These are phyloP conservation scores for Tetrapedia diversipes DNA, from an alignment of 2,888 invertebrate species.

Conservation along the genomic window DNA sequence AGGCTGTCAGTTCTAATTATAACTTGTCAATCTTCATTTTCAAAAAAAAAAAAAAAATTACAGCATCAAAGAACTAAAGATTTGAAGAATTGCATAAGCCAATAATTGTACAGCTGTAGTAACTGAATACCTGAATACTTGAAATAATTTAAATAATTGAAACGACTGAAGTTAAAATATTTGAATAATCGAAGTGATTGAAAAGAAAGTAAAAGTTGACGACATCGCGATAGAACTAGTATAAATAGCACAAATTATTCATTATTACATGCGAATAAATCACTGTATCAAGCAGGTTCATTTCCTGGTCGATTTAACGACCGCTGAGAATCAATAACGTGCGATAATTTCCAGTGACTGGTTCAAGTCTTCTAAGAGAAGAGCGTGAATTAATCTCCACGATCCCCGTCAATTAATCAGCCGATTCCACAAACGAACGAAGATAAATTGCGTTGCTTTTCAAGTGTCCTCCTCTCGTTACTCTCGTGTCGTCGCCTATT, in stretches of 20 bases:
- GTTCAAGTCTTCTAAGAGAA: constrained; percentile 2
- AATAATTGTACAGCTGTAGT: too few relatives aligned
- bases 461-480: constrained; percentile 20
- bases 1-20: constrained; percentile 5
- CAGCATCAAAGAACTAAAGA: too few relatives aligned
- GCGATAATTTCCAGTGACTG: constrained; percentile 34
- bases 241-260: neutral
- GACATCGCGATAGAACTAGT: neutral
- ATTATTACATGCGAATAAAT: too few relatives aligned
- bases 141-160: too few relatives aligned
- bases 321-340: constrained; percentile 28
- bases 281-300: neutral
- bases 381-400: constrained; percentile 35
- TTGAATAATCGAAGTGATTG: too few relatives aligned
- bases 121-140: too few relatives aligned
- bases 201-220: neutral
- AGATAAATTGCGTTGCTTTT: constrained; percentile 38
- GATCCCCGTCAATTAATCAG: constrained; percentile 44
- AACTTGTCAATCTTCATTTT: neutral
- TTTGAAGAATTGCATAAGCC: too few relatives aligned
- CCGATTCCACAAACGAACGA: constrained; percentile 16
- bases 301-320: constrained; percentile 7
- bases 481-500: neutral
- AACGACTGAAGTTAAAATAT: too few relatives aligned
- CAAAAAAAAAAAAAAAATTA: too few relatives aligned